A percentile compares a stretch with the other conserved stretches of the same genome.
These are phyloP conservation scores for Meloidogyne exigua DNA, from an alignment of 1,140 invertebrate genomes.

Conservation along the genomic window DNA sequence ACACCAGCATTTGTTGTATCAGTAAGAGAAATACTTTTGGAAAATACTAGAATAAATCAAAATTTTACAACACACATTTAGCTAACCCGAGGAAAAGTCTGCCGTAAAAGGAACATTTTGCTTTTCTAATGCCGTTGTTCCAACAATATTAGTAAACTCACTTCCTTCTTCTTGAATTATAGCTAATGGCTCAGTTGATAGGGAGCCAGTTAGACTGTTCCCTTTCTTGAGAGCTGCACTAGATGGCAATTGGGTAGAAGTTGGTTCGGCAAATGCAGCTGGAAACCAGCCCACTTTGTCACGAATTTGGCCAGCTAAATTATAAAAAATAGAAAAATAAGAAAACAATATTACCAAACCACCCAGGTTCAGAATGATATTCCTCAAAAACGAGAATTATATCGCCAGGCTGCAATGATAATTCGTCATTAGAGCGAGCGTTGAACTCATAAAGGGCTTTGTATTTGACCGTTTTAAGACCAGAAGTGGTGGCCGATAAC, in stretches of 20 bases:
- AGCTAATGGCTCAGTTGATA: constrained; percentile 55
- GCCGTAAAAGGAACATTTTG: background rate
- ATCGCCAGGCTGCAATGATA: constrained; percentile 88
- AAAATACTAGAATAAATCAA: constrained; percentile 15
- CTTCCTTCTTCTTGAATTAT: constrained; percentile 54
- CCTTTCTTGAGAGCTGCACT: constrained; percentile 21
- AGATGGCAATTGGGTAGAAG: constrained; percentile 61
- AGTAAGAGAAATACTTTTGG: constrained; percentile 16
- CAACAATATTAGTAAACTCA: background rate
- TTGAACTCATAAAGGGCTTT: constrained; percentile 89
- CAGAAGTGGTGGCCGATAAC: background rate
- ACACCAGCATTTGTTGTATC: constrained; percentile 28
- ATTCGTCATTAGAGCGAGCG: constrained; percentile 85
- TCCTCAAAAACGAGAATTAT: constrained; percentile 81
- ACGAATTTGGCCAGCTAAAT: constrained; percentile 73
- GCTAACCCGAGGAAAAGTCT: constrained; percentile 10
- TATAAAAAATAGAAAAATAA: background rate
- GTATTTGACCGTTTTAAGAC: constrained; percentile 67
- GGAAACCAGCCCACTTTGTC: constrained; percentile 81
- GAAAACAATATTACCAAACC: constrained; percentile 69
- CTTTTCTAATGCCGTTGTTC: background rate
- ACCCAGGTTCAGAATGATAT: constrained; percentile 89
- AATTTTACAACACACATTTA: background rate
- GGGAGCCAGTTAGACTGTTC: constrained; percentile 47
- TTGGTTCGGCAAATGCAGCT: constrained; percentile 85